These are phyloP conservation scores for Eremobia ochroleuca DNA, from an alignment of 2,888 invertebrate genomes.

Conservation along the genomic window DNA sequence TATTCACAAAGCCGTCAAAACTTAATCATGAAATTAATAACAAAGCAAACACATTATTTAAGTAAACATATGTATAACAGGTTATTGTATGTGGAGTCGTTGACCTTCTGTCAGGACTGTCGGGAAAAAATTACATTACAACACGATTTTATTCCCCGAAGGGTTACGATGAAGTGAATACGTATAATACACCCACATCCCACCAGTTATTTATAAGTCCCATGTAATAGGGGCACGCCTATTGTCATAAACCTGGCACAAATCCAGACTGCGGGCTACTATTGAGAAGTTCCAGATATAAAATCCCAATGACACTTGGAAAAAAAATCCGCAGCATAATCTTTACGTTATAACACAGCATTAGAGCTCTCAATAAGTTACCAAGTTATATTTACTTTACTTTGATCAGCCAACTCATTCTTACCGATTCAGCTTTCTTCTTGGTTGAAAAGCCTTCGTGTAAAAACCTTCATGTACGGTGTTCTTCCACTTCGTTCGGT, in stretches of 20 bases:
- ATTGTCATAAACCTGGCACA: background rate
- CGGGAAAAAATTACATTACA: background rate
- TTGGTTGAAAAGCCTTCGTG: too few species aligned
- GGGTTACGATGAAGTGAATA: background rate
- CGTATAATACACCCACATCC: background rate
- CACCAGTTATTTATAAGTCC: background rate
- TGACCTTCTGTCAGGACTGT: conserved; percentile 16
- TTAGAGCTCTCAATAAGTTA: background rate
- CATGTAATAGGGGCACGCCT: too few species aligned
- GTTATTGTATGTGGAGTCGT: conserved; percentile 25
- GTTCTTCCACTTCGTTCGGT: too few species aligned
- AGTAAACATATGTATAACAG: conserved; percentile 18
- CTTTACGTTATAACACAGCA: background rate
- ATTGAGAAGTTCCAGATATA: background rate
- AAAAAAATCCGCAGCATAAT: background rate
- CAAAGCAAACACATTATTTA: conserved; percentile 21
- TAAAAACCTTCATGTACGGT: too few species aligned
- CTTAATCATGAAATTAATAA: conserved; percentile 40
- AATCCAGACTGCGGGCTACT: background rate
- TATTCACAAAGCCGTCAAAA: conserved; percentile 24
- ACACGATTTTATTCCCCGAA: background rate
- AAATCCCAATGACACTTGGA: background rate
- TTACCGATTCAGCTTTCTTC: background rate
- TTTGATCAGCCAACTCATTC: background rate
- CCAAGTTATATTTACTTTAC: background rate